Conservation (phyloP, 2,888 invertebrate species). For the Eledona agricola region DNA sequence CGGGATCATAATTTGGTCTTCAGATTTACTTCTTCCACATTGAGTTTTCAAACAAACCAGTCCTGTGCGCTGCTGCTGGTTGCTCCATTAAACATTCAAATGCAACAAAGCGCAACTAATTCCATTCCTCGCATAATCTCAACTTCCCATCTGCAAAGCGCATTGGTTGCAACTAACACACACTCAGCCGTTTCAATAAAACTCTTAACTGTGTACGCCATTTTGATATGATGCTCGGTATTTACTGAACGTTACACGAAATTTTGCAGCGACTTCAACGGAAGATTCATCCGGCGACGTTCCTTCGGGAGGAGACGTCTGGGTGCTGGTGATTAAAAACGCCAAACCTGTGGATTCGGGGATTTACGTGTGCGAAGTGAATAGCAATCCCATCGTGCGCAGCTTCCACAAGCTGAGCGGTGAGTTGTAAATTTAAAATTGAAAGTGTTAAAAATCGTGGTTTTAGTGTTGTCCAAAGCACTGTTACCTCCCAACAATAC, state of each 20-base stretch:
- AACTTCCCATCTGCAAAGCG: no score
- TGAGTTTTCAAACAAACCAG: no score
- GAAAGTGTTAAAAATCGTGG: constrained; percentile 1
- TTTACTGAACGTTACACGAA: neutral
- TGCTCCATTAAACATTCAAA: no score
- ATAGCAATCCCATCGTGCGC: constrained; percentile 79
- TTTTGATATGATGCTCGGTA: constrained; percentile 12
- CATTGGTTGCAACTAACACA: constrained; percentile 12
- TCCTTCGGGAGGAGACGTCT: constrained; percentile 78
- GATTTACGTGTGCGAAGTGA: constrained; percentile 84
- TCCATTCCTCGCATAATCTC: no score
- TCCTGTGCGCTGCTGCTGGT: no score
- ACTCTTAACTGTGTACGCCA: constrained; percentile 8
- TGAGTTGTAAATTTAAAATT: constrained; percentile 56
- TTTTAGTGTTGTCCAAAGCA: constrained; percentile 69
- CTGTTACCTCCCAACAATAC: constrained; percentile 69
- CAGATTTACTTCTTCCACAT: no score
- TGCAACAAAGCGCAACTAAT: no score
- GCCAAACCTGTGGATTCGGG: constrained; percentile 77
- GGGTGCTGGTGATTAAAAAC: constrained; percentile 81
- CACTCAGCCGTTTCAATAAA: constrained; percentile 14
- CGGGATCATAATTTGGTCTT: no score
- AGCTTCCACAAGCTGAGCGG: constrained; percentile 83
- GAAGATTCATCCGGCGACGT: constrained; percentile 53
- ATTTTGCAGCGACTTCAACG: constrained; percentile 43